phyloP scores from a whole-genome alignment of 2,888 invertebrate genomes.

The Epistrophella euchroma region DNA sequence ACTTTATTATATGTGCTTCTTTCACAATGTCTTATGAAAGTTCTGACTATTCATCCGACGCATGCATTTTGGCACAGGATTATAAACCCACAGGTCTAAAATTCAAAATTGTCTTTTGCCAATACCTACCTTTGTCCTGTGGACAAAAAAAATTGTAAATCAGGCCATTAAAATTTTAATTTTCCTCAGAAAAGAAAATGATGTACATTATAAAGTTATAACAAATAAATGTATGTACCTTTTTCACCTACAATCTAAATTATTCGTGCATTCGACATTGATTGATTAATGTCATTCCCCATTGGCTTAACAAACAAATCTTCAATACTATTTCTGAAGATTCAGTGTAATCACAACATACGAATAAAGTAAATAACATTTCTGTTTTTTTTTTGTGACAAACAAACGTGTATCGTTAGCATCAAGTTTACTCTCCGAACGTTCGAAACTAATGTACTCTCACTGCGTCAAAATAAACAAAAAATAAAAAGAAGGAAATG shows the following conservation, averaged over 20 bases:
- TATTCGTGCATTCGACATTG: constrained; percentile 32
- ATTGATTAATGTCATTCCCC: constrained; percentile 22
- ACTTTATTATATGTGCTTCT: too few species aligned
- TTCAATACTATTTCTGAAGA: not conserved
- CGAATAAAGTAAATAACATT: constrained; percentile 12
- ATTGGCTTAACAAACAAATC: constrained; percentile 14
- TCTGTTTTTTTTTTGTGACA: constrained; percentile 8
- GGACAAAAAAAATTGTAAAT: too few species aligned
- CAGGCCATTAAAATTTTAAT: too few species aligned
- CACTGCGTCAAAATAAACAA: not conserved
- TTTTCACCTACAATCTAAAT: not conserved
- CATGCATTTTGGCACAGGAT: too few species aligned
- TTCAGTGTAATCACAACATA: constrained; percentile 43
- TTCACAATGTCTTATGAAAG: too few species aligned
- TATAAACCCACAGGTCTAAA: too few species aligned
- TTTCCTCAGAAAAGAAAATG: too few species aligned
- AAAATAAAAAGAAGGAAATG: constrained; percentile 28
- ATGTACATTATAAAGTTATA: too few species aligned
- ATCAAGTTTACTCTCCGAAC: not conserved
- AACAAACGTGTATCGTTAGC: constrained; percentile 4
- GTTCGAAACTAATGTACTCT: not conserved
- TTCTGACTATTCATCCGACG: too few species aligned
- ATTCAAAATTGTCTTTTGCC: too few species aligned
- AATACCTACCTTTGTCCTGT: too few species aligned
- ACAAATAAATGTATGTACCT: too few species aligned